phyloP scores from a whole-genome alignment of 2,797 vertebrate species.

The Menidia menidia region DNA sequence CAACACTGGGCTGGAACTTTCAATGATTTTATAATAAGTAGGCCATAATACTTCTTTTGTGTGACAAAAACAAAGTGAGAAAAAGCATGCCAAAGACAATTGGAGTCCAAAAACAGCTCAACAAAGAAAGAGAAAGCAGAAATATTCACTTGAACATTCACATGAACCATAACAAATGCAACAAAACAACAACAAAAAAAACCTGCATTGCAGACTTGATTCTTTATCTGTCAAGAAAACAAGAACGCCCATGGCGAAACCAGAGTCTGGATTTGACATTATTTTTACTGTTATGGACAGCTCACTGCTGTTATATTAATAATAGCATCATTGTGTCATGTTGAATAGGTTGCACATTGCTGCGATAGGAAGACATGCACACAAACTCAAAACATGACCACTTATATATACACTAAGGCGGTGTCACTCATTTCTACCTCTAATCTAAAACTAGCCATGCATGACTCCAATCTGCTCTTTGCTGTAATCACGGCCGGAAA shows the following conservation, averaged over 20 bases:
- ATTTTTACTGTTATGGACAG: slow-evolving; percentile 59
- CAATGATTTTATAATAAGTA: slow-evolving; percentile 35
- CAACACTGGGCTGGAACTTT: background rate
- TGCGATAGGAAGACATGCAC: slow-evolving; percentile 34
- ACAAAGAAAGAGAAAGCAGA: slow-evolving; percentile 15
- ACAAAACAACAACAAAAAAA: slow-evolving; percentile 13
- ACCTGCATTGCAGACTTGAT: slow-evolving; percentile 32
- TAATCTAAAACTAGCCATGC: slow-evolving; percentile 73
- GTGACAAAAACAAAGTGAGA: slow-evolving; percentile 25
- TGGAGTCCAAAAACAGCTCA: slow-evolving; percentile 4
- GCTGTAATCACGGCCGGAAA: slow-evolving; percentile 77
- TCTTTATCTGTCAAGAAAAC: slow-evolving; percentile 49
- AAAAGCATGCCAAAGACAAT: slow-evolving; percentile 33
- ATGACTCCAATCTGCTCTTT: slow-evolving; percentile 77
- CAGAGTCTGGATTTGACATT: slow-evolving; percentile 65
- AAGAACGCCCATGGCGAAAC: slow-evolving; percentile 52
- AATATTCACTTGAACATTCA: background rate
- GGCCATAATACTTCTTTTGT: background rate
- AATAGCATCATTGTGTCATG: slow-evolving; percentile 52
- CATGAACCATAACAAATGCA: background rate
- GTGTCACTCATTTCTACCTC: slow-evolving; percentile 64
- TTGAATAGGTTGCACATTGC: slow-evolving; percentile 45
- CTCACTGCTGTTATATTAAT: slow-evolving; percentile 66
- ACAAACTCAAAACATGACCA: slow-evolving; percentile 16
- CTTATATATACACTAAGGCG: slow-evolving; percentile 33